phyloP scores from a whole-genome alignment of 2,797 vertebrate genomes.

The Acestrorhynchus altus region DNA sequence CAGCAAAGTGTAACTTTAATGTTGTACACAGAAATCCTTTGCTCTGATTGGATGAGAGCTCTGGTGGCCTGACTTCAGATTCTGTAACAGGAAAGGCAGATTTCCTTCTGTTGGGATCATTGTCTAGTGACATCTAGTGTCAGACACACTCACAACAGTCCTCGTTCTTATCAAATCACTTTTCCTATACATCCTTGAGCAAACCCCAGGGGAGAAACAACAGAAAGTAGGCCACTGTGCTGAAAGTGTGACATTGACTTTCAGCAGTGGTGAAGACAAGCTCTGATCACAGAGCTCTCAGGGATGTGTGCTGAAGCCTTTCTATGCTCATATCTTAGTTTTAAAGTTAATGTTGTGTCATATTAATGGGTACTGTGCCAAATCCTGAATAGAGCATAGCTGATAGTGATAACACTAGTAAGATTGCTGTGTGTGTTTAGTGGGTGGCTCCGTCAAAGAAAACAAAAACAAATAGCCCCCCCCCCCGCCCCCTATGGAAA shows the following conservation, averaged over 20 bases:
- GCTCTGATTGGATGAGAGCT: conserved; percentile 73
- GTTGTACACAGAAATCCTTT: conserved; percentile 40
- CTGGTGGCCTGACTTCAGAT: conserved; percentile 77
- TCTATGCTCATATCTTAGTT: neutral
- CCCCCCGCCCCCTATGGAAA: no score
- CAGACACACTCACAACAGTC: conserved; percentile 42
- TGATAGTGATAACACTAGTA: conserved; percentile 14
- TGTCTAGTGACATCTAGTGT: conserved; percentile 76
- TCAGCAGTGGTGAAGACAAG: neutral
- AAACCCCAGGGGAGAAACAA: conserved; percentile 6
- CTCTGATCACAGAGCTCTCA: neutral
- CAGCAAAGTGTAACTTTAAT: conserved; percentile 24
- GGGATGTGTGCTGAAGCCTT: neutral
- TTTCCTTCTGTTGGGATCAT: conserved; percentile 25
- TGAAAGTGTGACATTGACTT: neutral
- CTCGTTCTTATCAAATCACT: conserved; percentile 13
- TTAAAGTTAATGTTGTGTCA: neutral
- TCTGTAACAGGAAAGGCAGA: conserved; percentile 47
- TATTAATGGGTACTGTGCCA: neutral
- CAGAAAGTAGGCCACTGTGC: neutral
- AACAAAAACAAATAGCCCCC: no score
- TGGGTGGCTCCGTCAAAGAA: neutral
- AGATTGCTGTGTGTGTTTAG: conserved; percentile 3
- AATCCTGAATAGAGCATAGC: neutral
- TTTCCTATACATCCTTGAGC: neutral